Evolutionary conservation across 2,888 invertebrate genomes (phyloP), one percentile per base, ranked within the genome.

Genomic region (Ashinkailepas kermadecensis): DNA sequence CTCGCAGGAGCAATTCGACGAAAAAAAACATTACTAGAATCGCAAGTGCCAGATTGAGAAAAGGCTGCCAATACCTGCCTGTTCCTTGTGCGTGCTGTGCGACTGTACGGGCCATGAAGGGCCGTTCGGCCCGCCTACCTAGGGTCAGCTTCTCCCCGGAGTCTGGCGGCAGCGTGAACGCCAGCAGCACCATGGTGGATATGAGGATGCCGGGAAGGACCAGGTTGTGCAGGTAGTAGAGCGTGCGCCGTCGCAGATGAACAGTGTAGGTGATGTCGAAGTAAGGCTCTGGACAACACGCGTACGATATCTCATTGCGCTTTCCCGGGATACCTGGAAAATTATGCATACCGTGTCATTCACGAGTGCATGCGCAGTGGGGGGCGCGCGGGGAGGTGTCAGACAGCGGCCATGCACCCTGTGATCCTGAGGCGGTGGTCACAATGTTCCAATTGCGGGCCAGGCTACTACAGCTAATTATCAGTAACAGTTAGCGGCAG

Each of bases 221-320:
- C 88, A 99, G 92, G 91, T 99, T 99, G 92, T 99, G 97, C 91
- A 98, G 98, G 90, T 99, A 99, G 91, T 98, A 99, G 86, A 99
- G 92, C 83, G 98, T 97, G 87, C 98, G 93, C 87, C 99, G 86
- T 56, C 90, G 86, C 78, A 90, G 88, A 84, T 88, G 88, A 79
- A 90, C 88, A 39, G 88, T 88, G 84, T 89, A 90, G 12, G 89
- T 89, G 81, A 90, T 87, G 85, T 90, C 90, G 81, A 89, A 84
- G 83, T 86, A 86, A 80, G 88, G 87, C 85, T 90, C 90, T 15
- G 90, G 90, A 86, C 91, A 91, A 87, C 91, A 91, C 81, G 88
- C 88, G 87, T 88, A 88, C 83, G 85, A 85, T 82, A 86, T 85
- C 81, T 85, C 85, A 85, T 87, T 87, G 83, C 87, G 85, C 83